These are phyloP conservation scores for Epirrita christyi DNA, from an alignment of 2,888 invertebrate species.

Conservation along the genomic window DNA sequence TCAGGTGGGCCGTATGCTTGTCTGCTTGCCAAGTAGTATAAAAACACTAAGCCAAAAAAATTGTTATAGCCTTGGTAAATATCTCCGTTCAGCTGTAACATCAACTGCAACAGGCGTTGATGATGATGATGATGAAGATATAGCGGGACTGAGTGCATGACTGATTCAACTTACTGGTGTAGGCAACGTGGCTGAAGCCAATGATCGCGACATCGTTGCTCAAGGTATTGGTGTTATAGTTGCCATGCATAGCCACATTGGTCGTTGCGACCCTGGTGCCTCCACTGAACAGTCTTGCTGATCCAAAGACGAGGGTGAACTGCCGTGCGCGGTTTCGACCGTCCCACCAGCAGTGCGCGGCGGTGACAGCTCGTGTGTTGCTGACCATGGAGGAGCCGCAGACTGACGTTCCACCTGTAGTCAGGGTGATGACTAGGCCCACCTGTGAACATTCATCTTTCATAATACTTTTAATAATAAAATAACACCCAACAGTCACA, in stretches of 20 bases:
- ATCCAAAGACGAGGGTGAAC: conserved; percentile 55
- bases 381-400: conserved; percentile 50
- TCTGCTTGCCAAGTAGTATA: too few relatives aligned
- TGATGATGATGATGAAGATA: too few relatives aligned
- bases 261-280: conserved; percentile 44
- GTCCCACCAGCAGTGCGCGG: conserved; percentile 58
- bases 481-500: too few relatives aligned
- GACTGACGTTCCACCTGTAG: conserved; percentile 44
- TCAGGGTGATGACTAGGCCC: conserved; percentile 49
- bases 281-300: conserved; percentile 46
- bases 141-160: neutral
- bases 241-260: conserved; percentile 44
- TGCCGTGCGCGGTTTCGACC: conserved; percentile 48
- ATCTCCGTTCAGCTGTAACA: too few relatives aligned
- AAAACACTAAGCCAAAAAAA: too few relatives aligned
- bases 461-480: too few relatives aligned
- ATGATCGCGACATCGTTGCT: conserved; percentile 48
- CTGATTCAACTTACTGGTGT: conserved; percentile 42
- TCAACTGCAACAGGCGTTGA: too few relatives aligned
- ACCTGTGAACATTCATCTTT: conserved; percentile 30
- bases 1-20: too few relatives aligned
- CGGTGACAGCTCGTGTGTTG: conserved; percentile 47
- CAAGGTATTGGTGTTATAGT: conserved; percentile 42
- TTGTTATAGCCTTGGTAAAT: too few relatives aligned
- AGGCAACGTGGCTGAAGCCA: conserved; percentile 39